Evolutionary conservation across 1,140 invertebrate species (phyloP), one percentile per base, ranked within the genome.

Genomic region (Sminthurinus signatus): DNA sequence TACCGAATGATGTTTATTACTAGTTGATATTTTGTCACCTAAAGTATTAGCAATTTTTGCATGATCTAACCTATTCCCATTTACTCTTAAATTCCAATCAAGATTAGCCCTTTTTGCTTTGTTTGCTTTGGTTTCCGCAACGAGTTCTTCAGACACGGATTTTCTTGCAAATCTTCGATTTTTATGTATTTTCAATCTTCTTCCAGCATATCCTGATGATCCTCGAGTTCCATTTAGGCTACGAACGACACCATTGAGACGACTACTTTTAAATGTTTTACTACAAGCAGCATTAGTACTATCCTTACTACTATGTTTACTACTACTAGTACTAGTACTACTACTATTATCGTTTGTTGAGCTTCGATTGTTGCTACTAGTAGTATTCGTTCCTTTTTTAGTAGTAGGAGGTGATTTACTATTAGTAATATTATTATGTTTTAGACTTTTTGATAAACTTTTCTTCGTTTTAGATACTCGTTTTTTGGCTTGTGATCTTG

Each of bases 401-500:
- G 48, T 2, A 25, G 25, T 19, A 23, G n/a, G 44, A 17, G 36
- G 48, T 60, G 23, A 36, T 55, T 27, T 51, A 39, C 15, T 14
- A 58, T 50, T 46, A 54, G 42, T 39, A 43, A 28, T 29, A 60
- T 43, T 36, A 36, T 8, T 21, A 12, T 27, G 27, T 44, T 59
- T 51, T 36, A 54, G 36, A 39, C 52, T 54, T 32, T 55, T 62
- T 19, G 51, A 36, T 44, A 36, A 44, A 27, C 54, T 55, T 23
- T 32, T 57, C 15, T 57, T 46, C 12, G 27, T 44, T 46, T 51
- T 51, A 60, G 46, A 27, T 31, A 28, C 25, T n/a, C n/a, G n/a
- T n/a, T n/a, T 63, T 64, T 67, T 59, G 56, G 60, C 46, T 50
- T 67, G 44, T 19, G 65, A 67, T 25, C 65, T 25, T 46, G 65